Evolutionary conservation across 2,888 invertebrate genomes (phyloP).

Genomic region (Carabus problematicus): DNA sequence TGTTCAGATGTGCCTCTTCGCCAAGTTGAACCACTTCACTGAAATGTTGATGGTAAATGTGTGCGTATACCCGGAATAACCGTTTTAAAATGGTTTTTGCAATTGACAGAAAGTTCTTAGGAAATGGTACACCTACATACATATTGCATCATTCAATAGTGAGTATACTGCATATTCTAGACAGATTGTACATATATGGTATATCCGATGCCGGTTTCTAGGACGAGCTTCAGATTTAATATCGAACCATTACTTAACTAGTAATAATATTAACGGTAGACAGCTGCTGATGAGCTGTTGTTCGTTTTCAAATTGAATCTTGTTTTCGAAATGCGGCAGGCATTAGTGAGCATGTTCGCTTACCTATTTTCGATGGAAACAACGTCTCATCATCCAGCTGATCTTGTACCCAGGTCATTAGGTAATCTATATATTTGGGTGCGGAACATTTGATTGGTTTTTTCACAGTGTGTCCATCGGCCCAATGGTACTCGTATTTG

Average conservation of each 20-base stretch:
- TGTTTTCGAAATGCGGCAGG: too few species aligned
- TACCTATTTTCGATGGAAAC: conserved; percentile 97
- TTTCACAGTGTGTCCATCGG: conserved; percentile 96
- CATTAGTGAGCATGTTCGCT: too few species aligned
- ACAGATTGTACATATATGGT: too few species aligned
- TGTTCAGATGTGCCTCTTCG: conserved; percentile 98
- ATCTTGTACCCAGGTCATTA: conserved; percentile 99
- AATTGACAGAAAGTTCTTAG: conserved; percentile 94
- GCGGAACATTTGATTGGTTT: conserved; percentile 99
- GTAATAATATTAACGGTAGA: too few species aligned
- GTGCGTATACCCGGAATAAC: conserved; percentile 98
- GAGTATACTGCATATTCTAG: conserved; percentile 44
- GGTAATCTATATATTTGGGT: conserved; percentile 98
- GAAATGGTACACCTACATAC: conserved; percentile 89
- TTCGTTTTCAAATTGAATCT: too few species aligned
- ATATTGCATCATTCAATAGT: conserved; percentile 12
- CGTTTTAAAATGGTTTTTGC: conserved; percentile 98
- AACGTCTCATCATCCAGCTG: conserved; percentile 98
- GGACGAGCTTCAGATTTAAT: too few species aligned
- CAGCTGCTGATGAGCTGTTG: too few species aligned
- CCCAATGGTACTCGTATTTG: conserved; percentile 99
- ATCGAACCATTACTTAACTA: too few species aligned
- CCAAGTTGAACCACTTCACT: conserved; percentile 96
- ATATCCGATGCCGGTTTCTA: too few species aligned
- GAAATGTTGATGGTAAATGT: conserved; percentile 99